A percentile compares a stretch with the other conserved stretches of the same genome.
Evolutionary conservation across 2,888 invertebrate species (phyloP).

Genomic region (Spodoptera littoralis): DNA sequence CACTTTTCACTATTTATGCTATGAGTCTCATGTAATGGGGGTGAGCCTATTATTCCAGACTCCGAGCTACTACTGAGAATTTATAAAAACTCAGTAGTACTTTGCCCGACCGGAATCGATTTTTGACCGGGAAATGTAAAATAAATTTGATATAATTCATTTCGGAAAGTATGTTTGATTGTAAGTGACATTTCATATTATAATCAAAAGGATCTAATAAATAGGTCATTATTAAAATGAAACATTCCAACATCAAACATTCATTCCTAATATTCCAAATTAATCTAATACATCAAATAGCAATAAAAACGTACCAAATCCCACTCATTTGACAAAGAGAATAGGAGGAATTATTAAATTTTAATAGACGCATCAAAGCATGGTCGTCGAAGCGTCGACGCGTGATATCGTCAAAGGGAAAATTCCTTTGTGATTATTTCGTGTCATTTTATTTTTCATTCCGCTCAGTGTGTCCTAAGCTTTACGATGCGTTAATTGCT

Average conservation of each 20-base stretch:
- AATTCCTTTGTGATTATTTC: conserved; percentile 72
- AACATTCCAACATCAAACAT: too few relatives aligned
- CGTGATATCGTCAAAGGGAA: conserved; percentile 77
- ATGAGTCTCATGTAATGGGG: too few relatives aligned
- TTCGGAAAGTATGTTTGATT: too few relatives aligned
- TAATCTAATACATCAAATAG: conserved; percentile 45
- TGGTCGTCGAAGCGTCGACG: conserved; percentile 60
- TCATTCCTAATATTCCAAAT: conserved; percentile 13
- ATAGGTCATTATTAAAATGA: too few relatives aligned
- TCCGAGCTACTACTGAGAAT: too few relatives aligned
- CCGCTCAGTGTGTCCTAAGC: conserved; percentile 53
- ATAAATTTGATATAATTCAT: neutral
- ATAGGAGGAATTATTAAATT: conserved; percentile 72
- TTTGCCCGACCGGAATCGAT: too few relatives aligned
- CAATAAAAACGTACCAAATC: conserved; percentile 47
- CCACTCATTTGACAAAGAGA: conserved; percentile 68
- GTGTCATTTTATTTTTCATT: conserved; percentile 67
- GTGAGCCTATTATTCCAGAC: too few relatives aligned
- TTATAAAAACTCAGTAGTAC: too few relatives aligned
- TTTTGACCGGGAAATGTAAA: too few relatives aligned
- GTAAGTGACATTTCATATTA: too few relatives aligned
- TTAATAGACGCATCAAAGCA: conserved; percentile 68
- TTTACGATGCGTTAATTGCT: conserved; percentile 64
- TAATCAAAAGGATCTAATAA: too few relatives aligned
- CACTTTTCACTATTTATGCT: too few relatives aligned